Base-by-base conservation (phyloP, 2,113 vertebrate species). In the Gambusia holbrooki region DNA sequence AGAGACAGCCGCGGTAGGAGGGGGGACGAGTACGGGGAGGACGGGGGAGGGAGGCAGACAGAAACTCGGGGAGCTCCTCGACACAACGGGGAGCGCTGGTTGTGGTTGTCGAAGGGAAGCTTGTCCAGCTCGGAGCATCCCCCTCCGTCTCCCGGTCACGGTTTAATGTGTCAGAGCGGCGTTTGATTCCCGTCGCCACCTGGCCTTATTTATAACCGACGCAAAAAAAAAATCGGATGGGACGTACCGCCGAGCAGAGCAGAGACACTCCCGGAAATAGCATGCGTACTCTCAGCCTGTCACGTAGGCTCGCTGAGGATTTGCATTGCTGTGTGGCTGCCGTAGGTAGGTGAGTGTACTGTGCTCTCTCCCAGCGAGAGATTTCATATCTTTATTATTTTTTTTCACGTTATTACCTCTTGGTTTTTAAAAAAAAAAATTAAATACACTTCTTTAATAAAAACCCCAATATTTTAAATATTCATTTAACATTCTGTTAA, bases 181-280 rank as follows among this genome's bases (percentile, higher is more conserved):
- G 60, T 25, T 35, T 19, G 32, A 17, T 6, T 42, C 12, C 60
- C 71, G 33, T 71, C 79, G 32, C 25, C 61, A 30, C 17, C 54
- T n/a, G 63, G 19, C 60, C 66, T 81, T 78, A 83, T 89, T 83
- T 82, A 81, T 83, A 84, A 79, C 77, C 58, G 65, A 29, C 48
- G 4, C 29, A 32, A 61, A 45, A 45, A 45, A 45, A 78, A 81
- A 4, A 42, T 73, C 76, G 76, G 81, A 84, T 72, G 83, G 80
- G 65, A 73, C 73, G 70, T 66, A n/a, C 82, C 71, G 74, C 74
- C 74, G 74, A 60, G 74, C 81, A 3, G 22, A 58, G 25, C 51
- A 58, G 64, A 84, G 84, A 91, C 84, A 70, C 85, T 88, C 90
- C 90, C 92, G 92, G 94, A 94, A 93, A 92, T 89, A 90, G 82